Base-by-base conservation (phyloP, 2,797 vertebrate genomes). In the Pseudopleuronectes americanus region DNA sequence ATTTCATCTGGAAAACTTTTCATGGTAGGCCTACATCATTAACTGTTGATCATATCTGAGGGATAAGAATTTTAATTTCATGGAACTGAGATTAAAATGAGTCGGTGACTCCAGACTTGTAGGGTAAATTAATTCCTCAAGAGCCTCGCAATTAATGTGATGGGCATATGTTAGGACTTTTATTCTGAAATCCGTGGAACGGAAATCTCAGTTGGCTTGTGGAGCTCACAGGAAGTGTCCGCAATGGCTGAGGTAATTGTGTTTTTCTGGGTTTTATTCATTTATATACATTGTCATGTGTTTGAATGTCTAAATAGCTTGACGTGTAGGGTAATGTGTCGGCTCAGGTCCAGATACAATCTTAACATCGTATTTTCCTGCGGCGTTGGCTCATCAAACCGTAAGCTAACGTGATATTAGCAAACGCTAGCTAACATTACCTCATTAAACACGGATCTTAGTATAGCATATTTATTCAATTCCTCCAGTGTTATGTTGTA, bases 201-300 rank as follows among this genome's bases (percentile, higher is more conserved):
- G 28, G 28, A 89, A 84, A 51, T 85, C 0, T 33, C 41, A 43
- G 0, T 0, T 13, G 7, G 5, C n/a, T 24, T 9, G 17, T 45
- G 38, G 38, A 38, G 5, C 43, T 19, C 3, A 16, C 17, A 17
- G 64, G 53, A 59, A 56, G 45, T 66, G 43, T 83, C 65, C 49
- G 72, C 59, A 14, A 93, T 93, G 92, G 92, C 91, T 57, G 92
- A 93, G 90, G 92, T 93, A 57, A 72, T 31, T 21, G 6, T 3
- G 17, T 14, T 57, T 36, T 10, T 24, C 23, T 28, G 8, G 2
- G 0, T n/a, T 21, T 57, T 60, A 31, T 51, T 60, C 0, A 1
- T 19, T 57, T 54, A 5, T 14, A 36, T 52, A 22, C 0, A 19
- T 6, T 41, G 3, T 3, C 1, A 0, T 26, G 0, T 22, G 2